Percentiles rank a stretch among this genome's conserved stretches.
Conservation (phyloP, 2,797 vertebrate genomes). For the Pseudomugil tenellus region DNA sequence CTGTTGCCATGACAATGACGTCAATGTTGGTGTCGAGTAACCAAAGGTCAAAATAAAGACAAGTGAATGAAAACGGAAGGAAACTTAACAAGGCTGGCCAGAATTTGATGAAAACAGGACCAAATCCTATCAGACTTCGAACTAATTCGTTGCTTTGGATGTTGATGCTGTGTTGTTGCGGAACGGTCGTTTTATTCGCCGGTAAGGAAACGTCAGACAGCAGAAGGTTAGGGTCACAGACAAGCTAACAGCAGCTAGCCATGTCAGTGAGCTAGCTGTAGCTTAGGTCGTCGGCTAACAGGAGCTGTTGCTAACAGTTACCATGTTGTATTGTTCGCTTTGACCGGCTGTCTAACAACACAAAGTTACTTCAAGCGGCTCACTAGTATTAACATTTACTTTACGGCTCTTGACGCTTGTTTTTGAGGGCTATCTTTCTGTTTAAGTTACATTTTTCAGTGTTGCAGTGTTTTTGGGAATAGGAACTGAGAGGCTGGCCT, state of each 20-base stretch:
- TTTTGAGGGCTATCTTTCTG: background rate
- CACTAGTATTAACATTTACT: background rate
- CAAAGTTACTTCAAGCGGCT: conserved; percentile 63
- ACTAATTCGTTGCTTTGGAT: background rate
- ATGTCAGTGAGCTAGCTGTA: conserved; percentile 54
- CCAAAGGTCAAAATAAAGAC: conserved; percentile 86
- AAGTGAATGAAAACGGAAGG: conserved; percentile 82
- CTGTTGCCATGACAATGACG: conserved; percentile 84
- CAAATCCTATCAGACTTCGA: conserved; percentile 25
- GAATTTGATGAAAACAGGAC: conserved; percentile 37
- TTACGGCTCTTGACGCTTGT: background rate
- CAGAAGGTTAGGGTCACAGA: conserved; percentile 75
- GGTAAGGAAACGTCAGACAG: conserved; percentile 68
- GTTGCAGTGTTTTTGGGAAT: conserved; percentile 37
- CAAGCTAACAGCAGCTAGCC: conserved; percentile 71
- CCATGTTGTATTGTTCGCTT: conserved; percentile 36
- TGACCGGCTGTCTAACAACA: conserved; percentile 5
- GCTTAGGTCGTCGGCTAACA: conserved; percentile 69
- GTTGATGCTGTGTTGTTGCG: background rate
- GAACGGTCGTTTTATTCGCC: conserved; percentile 24
- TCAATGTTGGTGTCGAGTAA: conserved; percentile 86
- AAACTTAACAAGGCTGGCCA: conserved; percentile 66
- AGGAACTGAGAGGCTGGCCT: conserved; percentile 69
- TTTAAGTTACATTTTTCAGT: conserved; percentile 53
- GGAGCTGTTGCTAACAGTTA: conserved; percentile 65